These are phyloP conservation scores for Eidolon helvum DNA, from an alignment of 2,113 vertebrate genomes.

Conservation along the genomic window DNA sequence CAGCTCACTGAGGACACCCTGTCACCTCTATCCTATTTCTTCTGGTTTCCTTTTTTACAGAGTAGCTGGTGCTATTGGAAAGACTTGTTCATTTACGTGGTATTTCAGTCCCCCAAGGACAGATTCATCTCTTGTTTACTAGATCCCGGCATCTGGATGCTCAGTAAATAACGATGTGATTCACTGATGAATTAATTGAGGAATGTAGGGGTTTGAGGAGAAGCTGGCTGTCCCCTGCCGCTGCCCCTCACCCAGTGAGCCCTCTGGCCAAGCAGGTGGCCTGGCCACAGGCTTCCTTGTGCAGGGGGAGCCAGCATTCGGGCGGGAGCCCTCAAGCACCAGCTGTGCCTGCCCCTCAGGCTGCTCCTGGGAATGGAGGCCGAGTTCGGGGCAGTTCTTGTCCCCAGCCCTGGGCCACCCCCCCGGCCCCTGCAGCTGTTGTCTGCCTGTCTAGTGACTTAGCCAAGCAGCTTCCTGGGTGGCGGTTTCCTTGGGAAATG, in stretches of 20 bases:
- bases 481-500: not conserved
- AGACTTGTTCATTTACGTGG: not conserved
- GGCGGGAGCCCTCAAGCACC: not conserved
- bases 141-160: not conserved
- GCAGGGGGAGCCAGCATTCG: not conserved
- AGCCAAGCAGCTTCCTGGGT: not conserved
- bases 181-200: not conserved
- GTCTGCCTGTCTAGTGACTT: not conserved
- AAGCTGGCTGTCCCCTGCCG: not conserved
- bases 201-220: not conserved
- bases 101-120: not conserved
- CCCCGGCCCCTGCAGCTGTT: not conserved
- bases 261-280: not conserved
- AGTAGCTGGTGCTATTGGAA: not conserved
- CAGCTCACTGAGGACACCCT: not conserved
- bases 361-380: not conserved
- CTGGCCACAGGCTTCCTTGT: not conserved
- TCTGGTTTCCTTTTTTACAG: not conserved
- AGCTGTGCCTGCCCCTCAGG: not conserved
- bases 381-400: not conserved
- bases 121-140: not conserved
- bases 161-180: not conserved
- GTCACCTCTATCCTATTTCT: not conserved
- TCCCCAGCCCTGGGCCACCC: not conserved
- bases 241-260: not conserved